Evolutionary conservation across 2,113 vertebrate genomes (phyloP).

Genomic region (Mohoua ochrocephala): DNA sequence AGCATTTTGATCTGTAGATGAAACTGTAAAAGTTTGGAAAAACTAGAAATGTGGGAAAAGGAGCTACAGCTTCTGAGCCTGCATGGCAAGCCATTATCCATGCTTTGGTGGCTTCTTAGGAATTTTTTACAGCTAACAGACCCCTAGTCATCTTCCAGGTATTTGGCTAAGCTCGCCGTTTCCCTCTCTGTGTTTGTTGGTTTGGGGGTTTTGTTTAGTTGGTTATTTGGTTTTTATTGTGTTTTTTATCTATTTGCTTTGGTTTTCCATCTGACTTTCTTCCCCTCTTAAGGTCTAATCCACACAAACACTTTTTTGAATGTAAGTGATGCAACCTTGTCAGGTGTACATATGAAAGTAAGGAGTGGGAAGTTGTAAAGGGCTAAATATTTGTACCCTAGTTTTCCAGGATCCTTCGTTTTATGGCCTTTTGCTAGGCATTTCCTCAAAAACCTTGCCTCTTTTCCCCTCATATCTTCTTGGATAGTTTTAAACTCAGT

Average conservation of each 20-base stretch:
- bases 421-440: background rate
- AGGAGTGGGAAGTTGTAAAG: background rate
- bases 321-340: background rate
- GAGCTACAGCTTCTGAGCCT: background rate
- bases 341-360: background rate
- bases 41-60: background rate
- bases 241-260: background rate
- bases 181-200: background rate
- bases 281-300: background rate
- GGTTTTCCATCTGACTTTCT: background rate
- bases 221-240: background rate
- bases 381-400: background rate
- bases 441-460: background rate
- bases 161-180: background rate
- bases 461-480: background rate
- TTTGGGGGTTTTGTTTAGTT: background rate
- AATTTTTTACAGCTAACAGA: background rate
- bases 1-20: background rate
- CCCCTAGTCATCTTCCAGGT: background rate
- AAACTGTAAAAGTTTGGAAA: background rate
- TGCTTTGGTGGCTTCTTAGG: background rate
- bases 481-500: background rate
- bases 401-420: background rate
- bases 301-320: background rate
- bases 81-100: rapidly evolving